Base-by-base conservation (phyloP, 2,797 vertebrate genomes). In the Chlorospingus flavigularis region DNA sequence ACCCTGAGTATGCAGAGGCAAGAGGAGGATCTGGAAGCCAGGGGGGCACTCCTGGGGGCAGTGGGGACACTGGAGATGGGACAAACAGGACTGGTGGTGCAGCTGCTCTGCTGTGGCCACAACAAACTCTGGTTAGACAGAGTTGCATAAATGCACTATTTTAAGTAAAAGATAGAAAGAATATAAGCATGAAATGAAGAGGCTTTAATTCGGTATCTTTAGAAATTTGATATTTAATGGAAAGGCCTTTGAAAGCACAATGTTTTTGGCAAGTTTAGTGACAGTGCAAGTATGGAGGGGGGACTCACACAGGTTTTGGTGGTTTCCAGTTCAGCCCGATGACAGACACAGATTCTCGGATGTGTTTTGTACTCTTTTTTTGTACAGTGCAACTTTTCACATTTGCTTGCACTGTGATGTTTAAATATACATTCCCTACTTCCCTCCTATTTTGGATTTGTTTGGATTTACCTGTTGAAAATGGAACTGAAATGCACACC, bases 31-130 rank as follows among this genome's bases (percentile, higher is more conserved):
- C 65, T 48, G 35, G 43, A 51, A 47, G 35, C 28, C n/a, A 51
- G 28, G 37, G 63, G 58, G 75, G 8, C 37, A 1, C 48, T 45
- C 25, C 33, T n/a, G 48, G 53, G 17, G 6, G 15, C 43, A 39
- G 12, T 8, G 26, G 58, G 28, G 35, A 31, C 19, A 0, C 19
- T 50, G 48, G 25, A 50, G 24, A 45, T 17, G 48, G 37, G 51
- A 66, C 39, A 3, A 24, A 3, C 15, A 14, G 55, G 58, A 14
- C 35, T 6, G 40, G 35, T 13, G 28, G 6, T 35, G 50, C 12
- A 20, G 43, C 28, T 0, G 0, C 5, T 67, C 15, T 58, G 47
- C 77, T 39, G 15, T 39, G 61, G 50, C 30, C 70, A 53, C 68
- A 77, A 12, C 8, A 40, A 54, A 43, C 33, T 15, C 60, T 37